Conservation (phyloP, 2,888 invertebrate genomes). For the Molorchus minor region DNA sequence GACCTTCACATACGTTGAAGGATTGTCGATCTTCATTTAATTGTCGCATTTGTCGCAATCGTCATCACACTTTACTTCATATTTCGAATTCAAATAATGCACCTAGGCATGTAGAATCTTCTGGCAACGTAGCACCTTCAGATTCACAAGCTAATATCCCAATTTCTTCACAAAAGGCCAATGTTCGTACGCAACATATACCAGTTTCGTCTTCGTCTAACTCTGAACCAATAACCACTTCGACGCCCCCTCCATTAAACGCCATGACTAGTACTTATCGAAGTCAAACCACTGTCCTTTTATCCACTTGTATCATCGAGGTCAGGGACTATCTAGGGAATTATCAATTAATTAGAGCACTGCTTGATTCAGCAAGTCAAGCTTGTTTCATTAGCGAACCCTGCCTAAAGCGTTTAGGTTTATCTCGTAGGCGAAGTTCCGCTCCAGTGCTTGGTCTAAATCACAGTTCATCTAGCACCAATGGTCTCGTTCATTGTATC, state of each 20-base stretch:
- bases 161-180: no score
- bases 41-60: not conserved
- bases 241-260: no score
- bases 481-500: not conserved
- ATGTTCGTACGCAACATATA: no score
- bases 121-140: no score
- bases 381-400: not conserved
- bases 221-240: no score
- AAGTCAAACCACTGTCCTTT: not conserved
- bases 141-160: no score
- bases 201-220: no score
- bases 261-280: no score
- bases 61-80: no score
- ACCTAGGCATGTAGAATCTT: no score
- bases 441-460: not conserved
- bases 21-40: not conserved
- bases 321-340: not conserved
- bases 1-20: not conserved
- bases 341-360: not conserved
- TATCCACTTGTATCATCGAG: not conserved
- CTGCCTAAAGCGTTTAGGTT: not conserved
- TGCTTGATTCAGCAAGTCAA: constrained; percentile 3
- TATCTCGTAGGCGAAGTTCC: not conserved
- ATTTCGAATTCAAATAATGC: no score
- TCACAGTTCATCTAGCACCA: not conserved